phyloP scores from a whole-genome alignment of 2,797 vertebrate genomes.

The Parauchenoglanis punctatus region DNA sequence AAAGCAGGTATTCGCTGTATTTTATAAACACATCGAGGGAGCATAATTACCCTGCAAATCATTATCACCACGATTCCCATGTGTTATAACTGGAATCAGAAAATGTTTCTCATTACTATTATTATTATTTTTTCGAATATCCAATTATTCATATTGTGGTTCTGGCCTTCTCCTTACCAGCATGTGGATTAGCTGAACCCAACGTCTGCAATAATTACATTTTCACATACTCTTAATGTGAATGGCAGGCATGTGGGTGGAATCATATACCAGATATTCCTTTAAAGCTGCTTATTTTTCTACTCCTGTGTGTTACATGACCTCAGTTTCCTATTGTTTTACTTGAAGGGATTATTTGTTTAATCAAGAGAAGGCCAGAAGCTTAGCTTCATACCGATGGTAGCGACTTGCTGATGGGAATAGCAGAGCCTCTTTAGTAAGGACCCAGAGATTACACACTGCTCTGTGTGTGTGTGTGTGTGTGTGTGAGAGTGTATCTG shows the following conservation, averaged over 20 bases:
- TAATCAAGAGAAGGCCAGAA: slow-evolving; percentile 39
- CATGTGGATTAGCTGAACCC: slow-evolving; percentile 51
- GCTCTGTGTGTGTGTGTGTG: neutral
- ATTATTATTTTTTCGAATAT: slow-evolving; percentile 37
- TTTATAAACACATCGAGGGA: slow-evolving; percentile 42
- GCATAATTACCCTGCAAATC: slow-evolving; percentile 51
- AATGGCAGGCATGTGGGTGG: slow-evolving; percentile 17
- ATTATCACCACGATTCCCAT: slow-evolving; percentile 50
- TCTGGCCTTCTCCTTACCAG: slow-evolving; percentile 49
- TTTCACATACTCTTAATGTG: slow-evolving; percentile 43
- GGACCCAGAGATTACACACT: slow-evolving; percentile 28
- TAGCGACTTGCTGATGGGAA: slow-evolving; percentile 40
- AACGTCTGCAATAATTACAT: slow-evolving; percentile 54
- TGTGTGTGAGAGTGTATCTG: neutral
- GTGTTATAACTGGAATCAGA: slow-evolving; percentile 54
- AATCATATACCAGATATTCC: slow-evolving; percentile 9
- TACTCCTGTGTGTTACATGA: slow-evolving; percentile 49
- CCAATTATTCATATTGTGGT: slow-evolving; percentile 44
- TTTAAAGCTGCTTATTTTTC: slow-evolving; percentile 48
- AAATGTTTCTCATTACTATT: slow-evolving; percentile 50
- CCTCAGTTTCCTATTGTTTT: slow-evolving; percentile 53
- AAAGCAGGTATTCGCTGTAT: slow-evolving; percentile 42
- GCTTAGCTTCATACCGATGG: slow-evolving; percentile 41
- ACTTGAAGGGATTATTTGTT: slow-evolving; percentile 55
- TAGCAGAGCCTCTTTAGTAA: slow-evolving; percentile 24